These are phyloP conservation scores for Pseudopodoces humilis DNA, from an alignment of 2,113 vertebrate genomes.

Conservation along the genomic window DNA sequence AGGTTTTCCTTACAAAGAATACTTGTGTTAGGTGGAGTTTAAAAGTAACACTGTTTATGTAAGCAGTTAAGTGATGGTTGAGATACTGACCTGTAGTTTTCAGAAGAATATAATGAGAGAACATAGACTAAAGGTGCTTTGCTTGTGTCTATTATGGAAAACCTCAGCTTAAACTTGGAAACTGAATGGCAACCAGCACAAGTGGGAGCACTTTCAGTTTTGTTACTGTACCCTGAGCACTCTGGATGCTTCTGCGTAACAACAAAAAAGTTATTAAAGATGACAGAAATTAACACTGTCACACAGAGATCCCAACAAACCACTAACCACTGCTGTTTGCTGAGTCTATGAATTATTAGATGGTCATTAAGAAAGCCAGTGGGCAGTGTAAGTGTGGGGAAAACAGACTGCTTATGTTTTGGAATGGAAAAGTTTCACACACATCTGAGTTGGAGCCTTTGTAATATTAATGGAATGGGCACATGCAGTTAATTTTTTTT, in stretches of 20 bases:
- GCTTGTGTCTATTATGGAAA: background rate
- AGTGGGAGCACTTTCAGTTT: background rate
- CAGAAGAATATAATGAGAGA: background rate
- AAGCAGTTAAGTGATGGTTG: background rate
- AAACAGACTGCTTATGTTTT: background rate
- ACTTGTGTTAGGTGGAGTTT: background rate
- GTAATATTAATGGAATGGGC: background rate
- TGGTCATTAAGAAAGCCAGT: slow-evolving; percentile 6
- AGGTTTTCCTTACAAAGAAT: background rate
- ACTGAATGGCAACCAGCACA: background rate
- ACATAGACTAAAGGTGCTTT: background rate
- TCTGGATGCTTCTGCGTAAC: background rate
- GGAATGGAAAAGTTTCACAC: background rate
- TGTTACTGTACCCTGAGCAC: background rate
- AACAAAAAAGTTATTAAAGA: background rate
- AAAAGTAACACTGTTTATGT: background rate
- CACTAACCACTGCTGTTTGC: background rate
- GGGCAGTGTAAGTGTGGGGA: slow-evolving; percentile 3
- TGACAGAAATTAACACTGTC: background rate
- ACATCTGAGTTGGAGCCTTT: background rate
- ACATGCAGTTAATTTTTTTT: background rate
- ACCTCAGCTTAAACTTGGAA: background rate
- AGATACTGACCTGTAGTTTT: background rate
- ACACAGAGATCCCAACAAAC: background rate
- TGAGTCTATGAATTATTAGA: background rate